Evolutionary conservation across 2,888 invertebrate species (phyloP).

Genomic region (Agrilus mali): DNA sequence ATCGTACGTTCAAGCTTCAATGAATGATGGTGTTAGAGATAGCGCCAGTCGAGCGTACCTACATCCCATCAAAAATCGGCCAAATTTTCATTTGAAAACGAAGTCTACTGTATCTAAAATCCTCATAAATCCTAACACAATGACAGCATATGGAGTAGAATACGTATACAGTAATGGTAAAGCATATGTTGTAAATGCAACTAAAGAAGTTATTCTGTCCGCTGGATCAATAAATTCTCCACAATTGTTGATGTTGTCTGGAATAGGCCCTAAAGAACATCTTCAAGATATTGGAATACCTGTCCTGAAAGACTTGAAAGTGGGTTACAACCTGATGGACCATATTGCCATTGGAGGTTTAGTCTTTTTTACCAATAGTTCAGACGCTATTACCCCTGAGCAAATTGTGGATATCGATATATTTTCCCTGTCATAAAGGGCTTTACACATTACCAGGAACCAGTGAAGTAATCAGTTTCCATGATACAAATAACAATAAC

Average conservation of each 20-base stretch:
- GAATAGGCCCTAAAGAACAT: conserved; percentile 52
- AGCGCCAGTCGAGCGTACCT: conserved; percentile 55
- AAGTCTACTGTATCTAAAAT: conserved; percentile 49
- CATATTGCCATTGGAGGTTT: conserved; percentile 45
- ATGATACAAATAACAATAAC: too few species aligned
- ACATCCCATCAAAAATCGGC: conserved; percentile 43
- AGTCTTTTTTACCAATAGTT: too few species aligned
- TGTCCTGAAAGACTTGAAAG: conserved; percentile 49
- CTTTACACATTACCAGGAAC: too few species aligned
- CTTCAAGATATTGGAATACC: conserved; percentile 43
- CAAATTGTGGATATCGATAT: too few species aligned
- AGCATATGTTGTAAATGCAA: conserved; percentile 38
- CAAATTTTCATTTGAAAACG: conserved; percentile 56
- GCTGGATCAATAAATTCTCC: conserved; percentile 84
- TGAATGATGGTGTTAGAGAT: conserved; percentile 45
- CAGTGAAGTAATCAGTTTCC: too few species aligned
- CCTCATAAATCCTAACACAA: conserved; percentile 48
- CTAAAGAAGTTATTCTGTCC: conserved; percentile 71
- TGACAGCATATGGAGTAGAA: conserved; percentile 55
- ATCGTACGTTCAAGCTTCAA: conserved; percentile 47
- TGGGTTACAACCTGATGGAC: conserved; percentile 53
- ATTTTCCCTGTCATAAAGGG: too few species aligned
- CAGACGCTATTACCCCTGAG: too few species aligned
- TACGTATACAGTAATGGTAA: conserved; percentile 40
- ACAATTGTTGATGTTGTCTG: conserved; percentile 81